Percentiles rank a stretch among this genome's conserved stretches.
Evolutionary conservation across 1,140 invertebrate genomes (phyloP).

Genomic region (Drosophila parvula): DNA sequence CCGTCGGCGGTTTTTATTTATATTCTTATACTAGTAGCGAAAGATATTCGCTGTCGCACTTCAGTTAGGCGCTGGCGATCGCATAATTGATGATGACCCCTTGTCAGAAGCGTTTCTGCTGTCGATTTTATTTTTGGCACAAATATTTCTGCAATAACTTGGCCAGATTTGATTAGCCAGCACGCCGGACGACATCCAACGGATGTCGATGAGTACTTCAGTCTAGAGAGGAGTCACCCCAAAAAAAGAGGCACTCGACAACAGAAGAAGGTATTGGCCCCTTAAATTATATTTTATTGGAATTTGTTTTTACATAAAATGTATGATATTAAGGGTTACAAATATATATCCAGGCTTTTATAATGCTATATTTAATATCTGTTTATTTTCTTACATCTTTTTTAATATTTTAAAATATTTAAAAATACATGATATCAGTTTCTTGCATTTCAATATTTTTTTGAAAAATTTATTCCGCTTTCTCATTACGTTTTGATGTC

Average conservation of each 20-base stretch:
- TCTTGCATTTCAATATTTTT: background rate
- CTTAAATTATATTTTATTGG: background rate
- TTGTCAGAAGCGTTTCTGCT: constrained; percentile 37
- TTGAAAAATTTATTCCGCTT: background rate
- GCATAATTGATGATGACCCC: constrained; percentile 69
- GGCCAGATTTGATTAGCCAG: constrained; percentile 33
- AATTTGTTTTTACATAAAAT: background rate
- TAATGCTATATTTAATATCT: too few species aligned
- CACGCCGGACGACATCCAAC: constrained; percentile 11
- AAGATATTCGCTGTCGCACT: constrained; percentile 64
- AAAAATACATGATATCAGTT: background rate
- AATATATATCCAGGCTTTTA: too few species aligned
- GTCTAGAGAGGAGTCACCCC: background rate
- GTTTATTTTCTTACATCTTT: background rate
- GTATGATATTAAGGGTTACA: too few species aligned
- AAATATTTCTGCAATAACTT: constrained; percentile 21
- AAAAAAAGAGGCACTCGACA: background rate
- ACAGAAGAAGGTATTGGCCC: constrained; percentile 4
- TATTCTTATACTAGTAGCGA: constrained; percentile 47
- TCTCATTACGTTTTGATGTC: too few species aligned
- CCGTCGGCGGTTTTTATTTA: constrained; percentile 47
- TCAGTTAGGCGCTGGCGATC: constrained; percentile 34
- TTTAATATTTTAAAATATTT: background rate
- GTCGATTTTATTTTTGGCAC: constrained; percentile 48
- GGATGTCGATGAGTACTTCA: constrained; percentile 20